Evolutionary conservation across 2,797 vertebrate species (phyloP), one percentile per base, ranked within the genome.

Genomic region (Tarsius wallacei): DNA sequence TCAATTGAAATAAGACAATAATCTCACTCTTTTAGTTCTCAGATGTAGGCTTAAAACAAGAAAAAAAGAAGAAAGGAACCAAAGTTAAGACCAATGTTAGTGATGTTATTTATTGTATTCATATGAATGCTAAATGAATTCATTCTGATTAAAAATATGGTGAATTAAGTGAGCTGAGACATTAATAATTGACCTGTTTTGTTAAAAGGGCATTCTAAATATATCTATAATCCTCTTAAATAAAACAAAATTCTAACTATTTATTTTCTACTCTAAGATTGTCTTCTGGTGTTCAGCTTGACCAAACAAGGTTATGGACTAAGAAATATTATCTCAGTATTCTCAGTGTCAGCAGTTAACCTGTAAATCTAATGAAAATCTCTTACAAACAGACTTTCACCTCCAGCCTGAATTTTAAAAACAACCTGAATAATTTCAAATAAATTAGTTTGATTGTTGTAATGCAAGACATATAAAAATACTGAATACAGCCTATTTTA

Each of bases 51-150:
- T 97, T 88, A 24, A 28, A 3, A 9, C 11, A 42, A 26, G 1
- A 42, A 13, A 80, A 80, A 14, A 0, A 84, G 13, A 2, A n/a
- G 4, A 63, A 93, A 49, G 76, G 87, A 96, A 94, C 26, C 19
- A 96, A 93, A 93, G 5, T 68, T 10, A 74, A 96, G 61, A 94
- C 8, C 42, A 83, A 95, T 11, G 17, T 61, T 55, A 14, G 66
- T 85, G 21, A 83, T 64, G 64, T 76, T 84, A 93, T 93, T 70
- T 83, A 94, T 95, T 98, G 64, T 82, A 36, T 70, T 55, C 64
- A 26, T 8, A 96, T 6, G 90, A 93, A 95, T 84, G 68, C 33
- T 97, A 95, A 96, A 90, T 90, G 42, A 93, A 85, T 95, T 94
- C 55, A 92, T 42, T 17, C 0, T 84, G 42, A 82, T 88, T 95